Percentiles rank a stretch among this genome's conserved stretches.
Conservation (phyloP, 2,888 invertebrate species). For the Cepaea hortensis region DNA sequence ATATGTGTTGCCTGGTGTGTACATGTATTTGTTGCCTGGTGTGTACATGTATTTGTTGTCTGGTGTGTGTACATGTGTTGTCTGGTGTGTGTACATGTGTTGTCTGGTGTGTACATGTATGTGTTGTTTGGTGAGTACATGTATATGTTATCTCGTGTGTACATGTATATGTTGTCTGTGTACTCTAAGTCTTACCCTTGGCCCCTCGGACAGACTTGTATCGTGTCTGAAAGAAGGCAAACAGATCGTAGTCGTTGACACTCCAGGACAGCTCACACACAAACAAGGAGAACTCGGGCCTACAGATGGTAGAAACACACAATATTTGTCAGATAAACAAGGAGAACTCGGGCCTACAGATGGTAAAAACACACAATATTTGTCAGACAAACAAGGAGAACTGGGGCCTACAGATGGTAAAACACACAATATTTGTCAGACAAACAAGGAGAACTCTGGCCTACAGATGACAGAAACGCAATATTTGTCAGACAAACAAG, state of each 20-base stretch:
- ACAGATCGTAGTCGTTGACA: slow-evolving; percentile 95
- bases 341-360: slow-evolving; percentile 84
- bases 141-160: no score
- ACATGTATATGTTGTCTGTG: no score
- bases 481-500: slow-evolving; percentile 79
- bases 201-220: slow-evolving; percentile 93
- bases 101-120: no score
- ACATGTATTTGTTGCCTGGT: no score
- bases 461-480: slow-evolving; percentile 55
- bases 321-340: slow-evolving; percentile 79
- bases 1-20: no score
- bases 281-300: slow-evolving; percentile 92
- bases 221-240: slow-evolving; percentile 91
- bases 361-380: background rate
- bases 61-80: no score
- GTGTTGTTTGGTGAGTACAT: no score
- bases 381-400: slow-evolving; percentile 84
- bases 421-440: no score
- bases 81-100: no score
- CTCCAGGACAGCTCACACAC: slow-evolving; percentile 94
- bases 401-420: slow-evolving; percentile 78
- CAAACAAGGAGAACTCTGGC: slow-evolving; percentile 89
- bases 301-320: slow-evolving; percentile 52
- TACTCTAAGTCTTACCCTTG: no score
- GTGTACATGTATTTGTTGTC: no score